Percentiles rank a stretch among this genome's conserved stretches.
phyloP scores from a whole-genome alignment of 2,888 invertebrate species.

The Phaonia tiefii region DNA sequence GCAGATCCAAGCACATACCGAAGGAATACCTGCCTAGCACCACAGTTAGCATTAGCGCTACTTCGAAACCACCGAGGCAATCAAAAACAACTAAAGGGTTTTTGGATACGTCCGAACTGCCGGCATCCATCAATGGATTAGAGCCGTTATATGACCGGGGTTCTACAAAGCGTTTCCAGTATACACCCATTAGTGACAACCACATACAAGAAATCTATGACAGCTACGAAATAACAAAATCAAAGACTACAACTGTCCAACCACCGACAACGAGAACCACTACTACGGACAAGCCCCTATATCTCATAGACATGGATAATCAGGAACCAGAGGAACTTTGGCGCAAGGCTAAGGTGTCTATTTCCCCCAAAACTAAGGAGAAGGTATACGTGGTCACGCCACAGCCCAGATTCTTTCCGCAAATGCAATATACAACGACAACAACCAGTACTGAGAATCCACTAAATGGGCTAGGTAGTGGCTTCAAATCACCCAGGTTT shows the following conservation, averaged over 20 bases:
- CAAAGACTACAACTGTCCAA: conserved; percentile 48
- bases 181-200: conserved; percentile 74
- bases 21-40: conserved; percentile 87
- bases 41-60: conserved; percentile 81
- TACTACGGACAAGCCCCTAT: conserved; percentile 80
- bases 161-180: conserved; percentile 71
- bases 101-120: conserved; percentile 69
- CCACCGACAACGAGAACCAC: conserved; percentile 62
- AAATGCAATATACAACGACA: conserved; percentile 50
- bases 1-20: conserved; percentile 88
- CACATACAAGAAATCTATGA: conserved; percentile 73
- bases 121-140: conserved; percentile 74
- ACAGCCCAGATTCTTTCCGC: conserved; percentile 81
- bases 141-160: conserved; percentile 73
- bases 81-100: conserved; percentile 73
- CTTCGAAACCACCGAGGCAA: conserved; percentile 71
- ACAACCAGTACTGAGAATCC: not conserved
- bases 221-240: conserved; percentile 45
- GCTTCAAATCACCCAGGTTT: conserved; percentile 81
- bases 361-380: conserved; percentile 89
- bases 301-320: conserved; percentile 55
- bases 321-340: conserved; percentile 80
- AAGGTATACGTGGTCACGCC: conserved; percentile 92
- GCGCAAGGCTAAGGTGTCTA: conserved; percentile 86
- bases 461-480: conserved; percentile 39